Evolutionary conservation across 2,113 vertebrate genomes (phyloP).

Genomic region (Morone saxatilis): DNA sequence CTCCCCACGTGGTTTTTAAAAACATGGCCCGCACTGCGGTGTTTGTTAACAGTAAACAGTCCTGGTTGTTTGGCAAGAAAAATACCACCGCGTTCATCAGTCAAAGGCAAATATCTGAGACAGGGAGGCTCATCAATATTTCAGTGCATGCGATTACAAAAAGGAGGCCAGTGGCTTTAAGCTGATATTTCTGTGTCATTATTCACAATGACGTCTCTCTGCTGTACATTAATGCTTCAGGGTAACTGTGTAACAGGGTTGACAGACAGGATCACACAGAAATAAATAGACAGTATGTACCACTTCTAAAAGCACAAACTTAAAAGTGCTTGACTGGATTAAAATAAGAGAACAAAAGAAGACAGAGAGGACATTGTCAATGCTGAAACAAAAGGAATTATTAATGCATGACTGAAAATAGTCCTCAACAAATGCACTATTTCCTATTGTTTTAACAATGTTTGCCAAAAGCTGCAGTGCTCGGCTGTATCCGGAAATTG

Average conservation of each 20-base stretch:
- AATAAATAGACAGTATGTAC: background rate
- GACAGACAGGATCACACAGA: background rate
- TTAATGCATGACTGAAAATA: background rate
- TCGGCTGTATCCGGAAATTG: too few species aligned
- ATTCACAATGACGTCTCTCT: background rate
- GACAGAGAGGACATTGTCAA: background rate
- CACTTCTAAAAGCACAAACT: background rate
- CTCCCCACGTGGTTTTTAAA: background rate
- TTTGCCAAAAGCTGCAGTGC: background rate
- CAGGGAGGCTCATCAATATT: conserved; percentile 59
- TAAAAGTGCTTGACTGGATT: background rate
- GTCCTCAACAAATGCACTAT: background rate
- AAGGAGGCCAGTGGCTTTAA: conserved; percentile 42
- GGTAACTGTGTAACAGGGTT: background rate
- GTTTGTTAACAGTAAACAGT: conserved; percentile 49
- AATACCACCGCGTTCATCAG: conserved; percentile 25
- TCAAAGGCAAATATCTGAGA: conserved; percentile 42
- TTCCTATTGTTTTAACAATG: background rate
- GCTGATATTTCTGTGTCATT: conserved; percentile 44
- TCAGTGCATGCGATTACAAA: conserved; percentile 31
- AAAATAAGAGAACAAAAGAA: background rate
- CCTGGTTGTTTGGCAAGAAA: conserved; percentile 28
- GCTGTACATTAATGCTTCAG: conserved; percentile 24
- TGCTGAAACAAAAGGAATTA: background rate
- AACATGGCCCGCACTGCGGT: conserved; percentile 10